Evolutionary conservation across 2,888 invertebrate genomes (phyloP).

Genomic region (Ormyrus labotus): DNA sequence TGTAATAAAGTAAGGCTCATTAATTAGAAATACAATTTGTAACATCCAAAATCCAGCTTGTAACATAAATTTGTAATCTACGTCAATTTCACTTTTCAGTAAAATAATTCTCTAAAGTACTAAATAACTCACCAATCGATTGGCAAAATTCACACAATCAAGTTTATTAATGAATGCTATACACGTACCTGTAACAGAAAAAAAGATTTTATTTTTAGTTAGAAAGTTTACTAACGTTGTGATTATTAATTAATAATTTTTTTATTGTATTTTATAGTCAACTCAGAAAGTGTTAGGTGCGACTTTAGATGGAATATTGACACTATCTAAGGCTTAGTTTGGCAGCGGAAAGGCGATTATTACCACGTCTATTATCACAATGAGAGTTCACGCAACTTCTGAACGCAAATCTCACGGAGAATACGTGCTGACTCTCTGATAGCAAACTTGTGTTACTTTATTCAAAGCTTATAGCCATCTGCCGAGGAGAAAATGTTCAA

Average conservation of each 20-base stretch:
- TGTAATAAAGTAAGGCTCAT: too few species aligned
- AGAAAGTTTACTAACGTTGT: too few species aligned
- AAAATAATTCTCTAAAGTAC: too few species aligned
- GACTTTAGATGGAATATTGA: constrained; percentile 2
- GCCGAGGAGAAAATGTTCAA: too few species aligned
- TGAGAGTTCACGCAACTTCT: constrained; percentile 28
- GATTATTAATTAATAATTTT: too few species aligned
- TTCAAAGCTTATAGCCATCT: too few species aligned
- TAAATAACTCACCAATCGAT: background rate
- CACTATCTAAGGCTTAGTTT: constrained; percentile 9
- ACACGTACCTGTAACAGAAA: constrained; percentile 22
- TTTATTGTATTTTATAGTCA: too few species aligned
- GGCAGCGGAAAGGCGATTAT: constrained; percentile 4
- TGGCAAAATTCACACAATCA: background rate
- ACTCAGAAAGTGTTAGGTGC: background rate
- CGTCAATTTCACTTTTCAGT: too few species aligned
- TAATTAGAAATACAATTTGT: too few species aligned
- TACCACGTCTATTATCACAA: constrained; percentile 13
- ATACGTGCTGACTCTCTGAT: constrained; percentile 12
- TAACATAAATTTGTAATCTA: too few species aligned
- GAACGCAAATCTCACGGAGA: constrained; percentile 26
- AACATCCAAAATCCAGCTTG: too few species aligned
- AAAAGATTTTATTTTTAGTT: too few species aligned
- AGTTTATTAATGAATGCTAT: background rate
- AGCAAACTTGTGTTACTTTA: constrained; percentile 3